These are phyloP conservation scores for Nycticebus coucang DNA, from an alignment of 2,113 vertebrate genomes.

Conservation along the genomic window DNA sequence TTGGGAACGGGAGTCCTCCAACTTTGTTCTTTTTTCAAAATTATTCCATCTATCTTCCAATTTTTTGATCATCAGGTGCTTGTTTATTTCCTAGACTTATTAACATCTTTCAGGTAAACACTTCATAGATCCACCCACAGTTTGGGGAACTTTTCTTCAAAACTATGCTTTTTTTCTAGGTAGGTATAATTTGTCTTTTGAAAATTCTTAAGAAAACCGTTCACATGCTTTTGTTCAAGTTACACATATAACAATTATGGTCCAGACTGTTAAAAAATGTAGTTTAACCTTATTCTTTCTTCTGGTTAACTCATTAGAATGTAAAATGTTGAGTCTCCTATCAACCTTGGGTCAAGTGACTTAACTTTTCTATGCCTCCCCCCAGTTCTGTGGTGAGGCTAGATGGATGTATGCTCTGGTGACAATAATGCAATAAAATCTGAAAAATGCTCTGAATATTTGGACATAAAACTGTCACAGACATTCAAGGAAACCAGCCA, in stretches of 20 bases:
- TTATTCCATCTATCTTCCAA: not conserved
- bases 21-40: not conserved
- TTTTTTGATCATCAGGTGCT: not conserved
- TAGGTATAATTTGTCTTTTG: not conserved
- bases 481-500: slow-evolving; percentile 35
- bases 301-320: not conserved
- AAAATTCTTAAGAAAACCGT: not conserved
- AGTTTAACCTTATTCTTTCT: not conserved
- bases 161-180: not conserved
- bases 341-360: not conserved
- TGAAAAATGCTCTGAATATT: slow-evolving; percentile 68
- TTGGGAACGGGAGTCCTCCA: not conserved
- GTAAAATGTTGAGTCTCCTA: not conserved
- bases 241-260: not conserved
- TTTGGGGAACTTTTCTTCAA: not conserved
- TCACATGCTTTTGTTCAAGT: not conserved
- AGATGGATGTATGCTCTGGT: slow-evolving; percentile 53
- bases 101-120: not conserved
- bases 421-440: slow-evolving; percentile 52
- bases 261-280: not conserved
- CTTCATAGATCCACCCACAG: not conserved
- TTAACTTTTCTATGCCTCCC: not conserved
- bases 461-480: slow-evolving; percentile 64
- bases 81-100: not conserved
- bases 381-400: not conserved